phyloP scores from a whole-genome alignment of 2,888 invertebrate genomes.

The Augochlorella aurata region DNA sequence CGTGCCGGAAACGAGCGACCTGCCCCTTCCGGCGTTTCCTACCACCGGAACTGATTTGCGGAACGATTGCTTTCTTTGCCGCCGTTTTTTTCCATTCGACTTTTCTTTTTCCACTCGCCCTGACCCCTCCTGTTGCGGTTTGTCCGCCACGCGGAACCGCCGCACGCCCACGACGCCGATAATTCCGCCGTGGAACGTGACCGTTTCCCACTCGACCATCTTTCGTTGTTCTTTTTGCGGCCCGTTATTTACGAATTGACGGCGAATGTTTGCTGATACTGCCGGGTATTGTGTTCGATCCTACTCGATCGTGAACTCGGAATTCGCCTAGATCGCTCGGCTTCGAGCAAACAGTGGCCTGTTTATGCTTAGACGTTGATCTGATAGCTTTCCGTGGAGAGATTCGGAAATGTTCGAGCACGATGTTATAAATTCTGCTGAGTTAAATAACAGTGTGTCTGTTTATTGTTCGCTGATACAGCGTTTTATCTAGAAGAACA shows the following conservation, averaged over 20 bases:
- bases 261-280: not conserved
- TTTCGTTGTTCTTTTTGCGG: not conserved
- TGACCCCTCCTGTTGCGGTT: slow-evolving; percentile 13
- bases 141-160: slow-evolving; percentile 21
- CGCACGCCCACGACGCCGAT: not conserved
- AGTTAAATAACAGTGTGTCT: too few species aligned
- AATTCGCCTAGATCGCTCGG: not conserved
- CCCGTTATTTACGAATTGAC: slow-evolving; percentile 5
- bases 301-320: not conserved
- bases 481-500: too few species aligned
- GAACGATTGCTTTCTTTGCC: slow-evolving; percentile 49
- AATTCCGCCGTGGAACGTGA: slow-evolving; percentile 18
- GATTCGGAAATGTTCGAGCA: too few species aligned
- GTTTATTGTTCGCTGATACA: too few species aligned
- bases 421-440: too few species aligned
- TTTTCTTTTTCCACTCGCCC: not conserved
- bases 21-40: slow-evolving; percentile 32
- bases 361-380: too few species aligned
- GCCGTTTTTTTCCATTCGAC: slow-evolving; percentile 7
- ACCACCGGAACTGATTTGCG: slow-evolving; percentile 47
- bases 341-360: too few species aligned
- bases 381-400: too few species aligned
- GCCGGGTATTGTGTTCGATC: not conserved
- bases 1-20: slow-evolving; percentile 52
- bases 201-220: not conserved